Evolutionary conservation across 2,113 vertebrate genomes (phyloP).

Genomic region (Andinoacara biseriatus): DNA sequence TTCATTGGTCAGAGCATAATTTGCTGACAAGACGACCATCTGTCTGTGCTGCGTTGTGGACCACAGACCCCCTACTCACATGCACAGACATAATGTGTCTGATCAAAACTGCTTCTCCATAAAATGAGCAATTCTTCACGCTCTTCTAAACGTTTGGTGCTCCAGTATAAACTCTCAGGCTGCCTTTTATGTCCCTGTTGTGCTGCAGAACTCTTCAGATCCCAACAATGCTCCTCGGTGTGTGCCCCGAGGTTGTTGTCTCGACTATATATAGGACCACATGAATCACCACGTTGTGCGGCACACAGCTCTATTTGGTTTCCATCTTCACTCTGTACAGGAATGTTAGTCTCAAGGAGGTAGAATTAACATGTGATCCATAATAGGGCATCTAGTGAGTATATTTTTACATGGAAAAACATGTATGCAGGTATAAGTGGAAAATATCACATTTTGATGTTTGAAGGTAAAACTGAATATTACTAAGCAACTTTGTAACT

Average conservation of each 20-base stretch:
- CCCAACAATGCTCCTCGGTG: neutral
- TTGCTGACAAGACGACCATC: neutral
- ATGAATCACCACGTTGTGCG: constrained; percentile 37
- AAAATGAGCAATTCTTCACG: neutral
- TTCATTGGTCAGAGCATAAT: neutral
- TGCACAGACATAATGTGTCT: neutral
- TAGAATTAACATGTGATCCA: neutral
- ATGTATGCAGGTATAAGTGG: neutral
- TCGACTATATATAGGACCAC: constrained; percentile 33
- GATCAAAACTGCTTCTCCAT: neutral
- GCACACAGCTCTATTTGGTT: neutral
- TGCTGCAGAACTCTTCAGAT: constrained; percentile 13
- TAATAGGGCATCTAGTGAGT: neutral
- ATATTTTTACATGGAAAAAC: neutral
- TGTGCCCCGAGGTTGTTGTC: constrained; percentile 22
- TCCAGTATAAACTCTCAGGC: neutral
- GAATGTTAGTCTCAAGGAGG: neutral
- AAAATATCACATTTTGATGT: neutral
- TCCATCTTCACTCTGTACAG: neutral
- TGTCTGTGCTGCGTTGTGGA: neutral
- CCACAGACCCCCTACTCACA: neutral
- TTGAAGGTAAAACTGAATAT: neutral
- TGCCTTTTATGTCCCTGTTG: neutral
- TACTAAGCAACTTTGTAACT: neutral
- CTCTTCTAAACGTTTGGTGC: neutral